Conservation (phyloP, 2,113 vertebrate species). For the Festucalex cinctus region DNA sequence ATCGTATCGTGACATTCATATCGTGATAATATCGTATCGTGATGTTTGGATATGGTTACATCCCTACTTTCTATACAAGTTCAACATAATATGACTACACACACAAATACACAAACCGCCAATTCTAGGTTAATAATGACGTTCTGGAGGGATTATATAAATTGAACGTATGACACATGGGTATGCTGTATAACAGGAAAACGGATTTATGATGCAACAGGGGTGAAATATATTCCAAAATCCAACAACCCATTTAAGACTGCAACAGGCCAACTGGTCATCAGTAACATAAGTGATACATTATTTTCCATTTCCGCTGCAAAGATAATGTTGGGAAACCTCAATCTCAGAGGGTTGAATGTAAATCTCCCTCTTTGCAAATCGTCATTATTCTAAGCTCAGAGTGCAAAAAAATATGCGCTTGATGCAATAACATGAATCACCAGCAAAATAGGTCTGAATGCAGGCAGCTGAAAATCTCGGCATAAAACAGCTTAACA, state of each 20-base stretch:
- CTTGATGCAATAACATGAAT: background rate
- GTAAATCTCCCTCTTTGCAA: background rate
- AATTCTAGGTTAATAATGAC: background rate
- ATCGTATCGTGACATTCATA: no score
- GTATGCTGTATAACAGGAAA: background rate
- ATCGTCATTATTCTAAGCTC: background rate
- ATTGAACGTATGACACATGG: background rate
- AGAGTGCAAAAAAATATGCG: background rate
- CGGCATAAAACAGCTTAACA: background rate
- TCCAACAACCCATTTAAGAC: conserved; percentile 4
- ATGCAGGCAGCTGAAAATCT: background rate
- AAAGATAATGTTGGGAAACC: background rate
- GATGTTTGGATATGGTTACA: no score
- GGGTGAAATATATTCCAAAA: conserved; percentile 10
- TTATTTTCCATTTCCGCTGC: background rate
- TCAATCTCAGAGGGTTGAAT: conserved; percentile 1
- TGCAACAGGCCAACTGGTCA: background rate
- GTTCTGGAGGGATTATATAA: conserved; percentile 1
- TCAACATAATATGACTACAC: background rate
- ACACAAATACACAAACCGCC: background rate
- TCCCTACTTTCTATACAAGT: no score
- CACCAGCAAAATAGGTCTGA: background rate
- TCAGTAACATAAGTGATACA: background rate
- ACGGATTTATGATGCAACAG: conserved; percentile 7
- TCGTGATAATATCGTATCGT: no score